Conservation (phyloP, 1,140 invertebrate species). For the Andricus grossulariae region DNA sequence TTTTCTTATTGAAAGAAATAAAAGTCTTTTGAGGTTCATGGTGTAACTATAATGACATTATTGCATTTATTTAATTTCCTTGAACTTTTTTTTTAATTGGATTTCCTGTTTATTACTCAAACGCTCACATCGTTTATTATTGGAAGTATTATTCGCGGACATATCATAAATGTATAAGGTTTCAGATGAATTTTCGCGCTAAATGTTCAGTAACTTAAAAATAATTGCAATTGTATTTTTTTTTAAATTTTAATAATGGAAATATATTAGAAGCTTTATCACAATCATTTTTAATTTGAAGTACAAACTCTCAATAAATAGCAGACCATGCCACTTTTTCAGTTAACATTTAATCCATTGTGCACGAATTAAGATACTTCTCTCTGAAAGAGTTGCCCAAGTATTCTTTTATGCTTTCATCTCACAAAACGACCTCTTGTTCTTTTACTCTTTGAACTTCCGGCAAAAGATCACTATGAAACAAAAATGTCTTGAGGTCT, state of each 20-base stretch:
- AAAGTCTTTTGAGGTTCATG: too few species aligned
- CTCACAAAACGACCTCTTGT: slow-evolving; percentile 37
- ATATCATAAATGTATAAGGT: too few species aligned
- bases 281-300: background rate
- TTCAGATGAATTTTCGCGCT: too few species aligned
- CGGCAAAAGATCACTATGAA: background rate
- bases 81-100: too few species aligned
- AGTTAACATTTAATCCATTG: slow-evolving; percentile 7
- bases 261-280: background rate
- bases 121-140: too few species aligned
- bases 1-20: too few species aligned
- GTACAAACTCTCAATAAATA: background rate
- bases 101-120: too few species aligned
- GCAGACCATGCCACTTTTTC: background rate
- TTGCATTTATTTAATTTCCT: too few species aligned
- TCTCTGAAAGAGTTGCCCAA: slow-evolving; percentile 14
- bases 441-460: slow-evolving; percentile 46
- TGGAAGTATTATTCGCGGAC: too few species aligned
- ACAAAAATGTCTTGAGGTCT: background rate
- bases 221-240: too few species aligned
- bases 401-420: slow-evolving; percentile 1
- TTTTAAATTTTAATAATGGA: background rate
- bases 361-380: slow-evolving; percentile 5
- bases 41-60: too few species aligned
- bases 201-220: too few species aligned